These are phyloP conservation scores for Zaprionus gabonicus DNA, from an alignment of 1,140 invertebrate species.

Conservation along the genomic window DNA sequence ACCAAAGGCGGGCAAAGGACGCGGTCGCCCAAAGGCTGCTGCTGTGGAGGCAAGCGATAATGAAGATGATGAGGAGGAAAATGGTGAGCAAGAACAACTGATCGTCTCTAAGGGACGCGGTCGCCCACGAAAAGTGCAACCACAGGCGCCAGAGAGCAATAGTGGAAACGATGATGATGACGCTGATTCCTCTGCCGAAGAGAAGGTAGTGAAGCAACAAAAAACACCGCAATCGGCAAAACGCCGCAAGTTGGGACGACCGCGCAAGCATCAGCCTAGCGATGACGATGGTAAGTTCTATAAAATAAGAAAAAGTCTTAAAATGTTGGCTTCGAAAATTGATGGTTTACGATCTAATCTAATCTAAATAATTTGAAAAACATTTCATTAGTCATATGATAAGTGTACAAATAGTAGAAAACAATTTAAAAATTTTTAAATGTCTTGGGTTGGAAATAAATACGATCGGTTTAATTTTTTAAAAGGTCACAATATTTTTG, in stretches of 20 bases:
- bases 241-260: slow-evolving; percentile 57
- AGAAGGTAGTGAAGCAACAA: slow-evolving; percentile 7
- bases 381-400: no score
- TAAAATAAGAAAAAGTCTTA: no score
- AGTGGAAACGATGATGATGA: slow-evolving; percentile 38
- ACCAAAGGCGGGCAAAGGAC: slow-evolving; percentile 43
- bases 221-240: slow-evolving; percentile 51
- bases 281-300: slow-evolving; percentile 46
- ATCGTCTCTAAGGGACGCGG: slow-evolving; percentile 59
- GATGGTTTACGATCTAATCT: no score
- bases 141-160: background rate
- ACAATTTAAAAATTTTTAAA: no score
- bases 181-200: slow-evolving; percentile 19
- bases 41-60: slow-evolving; percentile 12
- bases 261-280: slow-evolving; percentile 62
- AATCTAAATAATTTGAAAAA: no score
- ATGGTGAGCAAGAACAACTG: slow-evolving; percentile 32
- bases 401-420: no score
- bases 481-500: no score
- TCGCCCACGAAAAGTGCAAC: slow-evolving; percentile 48
- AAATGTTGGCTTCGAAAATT: no score
- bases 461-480: no score
- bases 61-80: slow-evolving; percentile 27
- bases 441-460: no score
- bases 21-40: slow-evolving; percentile 35